Percentiles rank a stretch among this genome's conserved stretches.
phyloP scores from a whole-genome alignment of 2,888 invertebrate species.

The Venusia cambrica region DNA sequence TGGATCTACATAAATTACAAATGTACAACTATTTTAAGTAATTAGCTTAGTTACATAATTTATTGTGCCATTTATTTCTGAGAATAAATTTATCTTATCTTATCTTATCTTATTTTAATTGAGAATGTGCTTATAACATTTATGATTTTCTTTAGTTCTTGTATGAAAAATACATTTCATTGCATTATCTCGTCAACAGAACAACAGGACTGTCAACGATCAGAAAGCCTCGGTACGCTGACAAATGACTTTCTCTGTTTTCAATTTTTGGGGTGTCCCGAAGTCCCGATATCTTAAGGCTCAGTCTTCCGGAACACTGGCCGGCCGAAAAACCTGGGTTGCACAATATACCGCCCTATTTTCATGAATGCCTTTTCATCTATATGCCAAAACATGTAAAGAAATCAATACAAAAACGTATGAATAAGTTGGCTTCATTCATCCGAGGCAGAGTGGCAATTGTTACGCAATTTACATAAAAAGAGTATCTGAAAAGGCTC shows the following conservation, averaged over 20 bases:
- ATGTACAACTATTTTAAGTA: too few species aligned
- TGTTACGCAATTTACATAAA: slow-evolving; percentile 27
- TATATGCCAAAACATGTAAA: slow-evolving; percentile 32
- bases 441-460: slow-evolving; percentile 23
- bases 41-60: too few species aligned
- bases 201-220: slow-evolving; percentile 14
- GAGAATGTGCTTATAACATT: too few species aligned
- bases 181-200: slow-evolving; percentile 11
- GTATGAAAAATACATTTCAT: too few species aligned
- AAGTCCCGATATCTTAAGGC: slow-evolving; percentile 33
- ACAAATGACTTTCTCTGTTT: slow-evolving; percentile 47
- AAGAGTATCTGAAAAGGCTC: slow-evolving; percentile 18
- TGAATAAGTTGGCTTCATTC: slow-evolving; percentile 22
- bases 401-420: slow-evolving; percentile 20
- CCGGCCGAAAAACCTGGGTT: slow-evolving; percentile 30
- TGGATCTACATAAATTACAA: too few species aligned
- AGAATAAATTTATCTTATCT: too few species aligned
- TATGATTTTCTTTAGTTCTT: too few species aligned
- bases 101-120: too few species aligned
- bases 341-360: slow-evolving; percentile 28
- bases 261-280: slow-evolving; percentile 34
- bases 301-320: slow-evolving; percentile 41
- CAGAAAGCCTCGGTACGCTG: slow-evolving; percentile 31
- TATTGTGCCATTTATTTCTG: too few species aligned
- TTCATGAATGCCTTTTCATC: slow-evolving; percentile 29